Evolutionary conservation across 1,140 invertebrate species (phyloP).

Genomic region (Dinoponera quadriceps): DNA sequence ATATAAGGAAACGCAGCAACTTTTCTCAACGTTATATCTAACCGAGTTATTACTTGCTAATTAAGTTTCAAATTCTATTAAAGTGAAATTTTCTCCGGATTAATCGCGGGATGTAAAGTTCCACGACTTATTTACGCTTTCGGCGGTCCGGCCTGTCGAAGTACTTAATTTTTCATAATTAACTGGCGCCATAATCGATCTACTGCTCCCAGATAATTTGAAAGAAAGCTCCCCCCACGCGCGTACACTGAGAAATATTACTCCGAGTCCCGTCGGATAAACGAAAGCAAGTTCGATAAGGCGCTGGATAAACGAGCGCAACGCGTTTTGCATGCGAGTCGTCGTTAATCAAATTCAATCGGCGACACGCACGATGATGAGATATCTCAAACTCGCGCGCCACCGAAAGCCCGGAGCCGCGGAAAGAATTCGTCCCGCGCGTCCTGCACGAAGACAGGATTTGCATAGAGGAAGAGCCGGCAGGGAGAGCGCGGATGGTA

Average conservation of each 20-base stretch:
- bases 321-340: background rate
- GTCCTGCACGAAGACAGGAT: slow-evolving; percentile 31
- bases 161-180: slow-evolving; percentile 9
- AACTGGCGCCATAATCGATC: slow-evolving; percentile 1
- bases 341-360: slow-evolving; percentile 5
- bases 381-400: background rate
- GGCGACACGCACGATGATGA: background rate
- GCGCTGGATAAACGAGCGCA: no score
- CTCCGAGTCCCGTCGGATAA: background rate
- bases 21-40: slow-evolving; percentile 33
- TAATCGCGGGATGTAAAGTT: slow-evolving; percentile 49
- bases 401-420: background rate
- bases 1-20: slow-evolving; percentile 28
- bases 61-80: slow-evolving; percentile 49
- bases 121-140: slow-evolving; percentile 38
- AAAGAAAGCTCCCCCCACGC: background rate
- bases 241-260: background rate
- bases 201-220: background rate
- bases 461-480: slow-evolving; percentile 51
- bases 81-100: slow-evolving; percentile 46
- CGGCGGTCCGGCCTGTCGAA: background rate
- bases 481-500: slow-evolving; percentile 11
- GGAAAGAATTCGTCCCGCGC: slow-evolving; percentile 14
- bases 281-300: no score
- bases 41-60: slow-evolving; percentile 49